Base-by-base conservation (phyloP, 2,888 invertebrate species). In the Machimus atricapillus region DNA sequence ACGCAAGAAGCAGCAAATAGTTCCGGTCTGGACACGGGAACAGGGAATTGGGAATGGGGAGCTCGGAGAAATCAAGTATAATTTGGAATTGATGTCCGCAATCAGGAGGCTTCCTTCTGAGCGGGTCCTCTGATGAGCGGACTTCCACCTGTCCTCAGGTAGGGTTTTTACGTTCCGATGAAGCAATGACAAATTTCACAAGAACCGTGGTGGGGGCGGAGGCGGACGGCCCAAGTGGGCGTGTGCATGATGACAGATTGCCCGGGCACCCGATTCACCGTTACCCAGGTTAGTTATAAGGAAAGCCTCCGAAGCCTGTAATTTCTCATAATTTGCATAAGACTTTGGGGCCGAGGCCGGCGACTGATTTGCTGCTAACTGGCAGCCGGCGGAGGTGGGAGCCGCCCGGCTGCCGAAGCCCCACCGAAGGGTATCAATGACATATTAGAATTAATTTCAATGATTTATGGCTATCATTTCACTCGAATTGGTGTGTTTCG, bases 311-410 rank as follows among this genome's bases (percentile, higher is more conserved):
- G 43, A 81, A 81, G 81, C 81, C 81, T 81, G 81, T 81, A 81
- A 81, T 81, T 81, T 81, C 52, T 81, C 81, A 81, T 81, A 81
- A 81, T 81, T 81, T 81, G 56, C 81, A 81, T 81, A 81, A 81
- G 81, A 81, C 56, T 81, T 34, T 16, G 81, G 81, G 56, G 14
- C 34, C 16, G 52, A 5, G n/a, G n/a, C 16, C n/a, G 81, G 7
- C 52, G 58, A 27, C 31, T 52, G 81, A 81, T 81, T 81, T 81
- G 81, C 74, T 81, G 81, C 56, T 58, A 81, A 81, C 81, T 81
- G 81, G 81, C 81, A 81, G n/a, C 14, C 56, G 52, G 14, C 31
- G 43, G 43, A 43, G 81, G 56, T 56, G 56, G 34, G 16, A 1
- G 23, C 16, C 14, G 0, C 16, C 14, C 43, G 52, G 52, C n/a